These are phyloP conservation scores for Tetramorium simillimum DNA, from an alignment of 1,140 invertebrate genomes.

Conservation along the genomic window DNA sequence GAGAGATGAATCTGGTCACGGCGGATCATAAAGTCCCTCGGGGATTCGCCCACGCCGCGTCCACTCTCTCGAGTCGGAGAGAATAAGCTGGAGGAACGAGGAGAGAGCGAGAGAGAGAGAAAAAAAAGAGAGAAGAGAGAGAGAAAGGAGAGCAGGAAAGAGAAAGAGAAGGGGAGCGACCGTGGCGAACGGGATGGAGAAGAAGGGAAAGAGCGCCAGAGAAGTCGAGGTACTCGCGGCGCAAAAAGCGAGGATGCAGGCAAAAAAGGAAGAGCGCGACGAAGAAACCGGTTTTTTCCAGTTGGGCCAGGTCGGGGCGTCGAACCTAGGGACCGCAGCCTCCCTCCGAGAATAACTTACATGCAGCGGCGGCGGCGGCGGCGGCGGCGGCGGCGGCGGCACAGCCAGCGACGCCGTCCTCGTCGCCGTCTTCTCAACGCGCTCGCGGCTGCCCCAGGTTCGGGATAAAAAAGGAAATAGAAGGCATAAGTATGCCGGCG, in stretches of 20 bases:
- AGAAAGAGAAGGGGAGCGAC: constrained; percentile 43
- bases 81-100: constrained; percentile 41
- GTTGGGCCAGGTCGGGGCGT: constrained; percentile 86
- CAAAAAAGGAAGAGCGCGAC: constrained; percentile 82
- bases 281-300: constrained; percentile 86
- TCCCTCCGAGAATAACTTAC: constrained; percentile 86
- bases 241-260: constrained; percentile 82
- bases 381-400: constrained; percentile 33
- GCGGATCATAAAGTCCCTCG: constrained; percentile 80
- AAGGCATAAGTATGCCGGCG: constrained; percentile 74
- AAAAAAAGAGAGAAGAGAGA: neutral
- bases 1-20: constrained; percentile 82
- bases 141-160: constrained; percentile 23
- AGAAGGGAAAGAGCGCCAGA: constrained; percentile 73
- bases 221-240: constrained; percentile 72
- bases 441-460: constrained; percentile 82
- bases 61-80: constrained; percentile 66
- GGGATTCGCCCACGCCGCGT: constrained; percentile 80
- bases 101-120: constrained; percentile 27
- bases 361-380: constrained; percentile 71
- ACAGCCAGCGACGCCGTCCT: constrained; percentile 50
- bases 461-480: constrained; percentile 78
- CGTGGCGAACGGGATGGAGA: constrained; percentile 60
- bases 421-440: constrained; percentile 69
- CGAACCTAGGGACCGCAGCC: constrained; percentile 84